phyloP scores from a whole-genome alignment of 2,888 invertebrate species.

The Parasteatoda lunata region DNA sequence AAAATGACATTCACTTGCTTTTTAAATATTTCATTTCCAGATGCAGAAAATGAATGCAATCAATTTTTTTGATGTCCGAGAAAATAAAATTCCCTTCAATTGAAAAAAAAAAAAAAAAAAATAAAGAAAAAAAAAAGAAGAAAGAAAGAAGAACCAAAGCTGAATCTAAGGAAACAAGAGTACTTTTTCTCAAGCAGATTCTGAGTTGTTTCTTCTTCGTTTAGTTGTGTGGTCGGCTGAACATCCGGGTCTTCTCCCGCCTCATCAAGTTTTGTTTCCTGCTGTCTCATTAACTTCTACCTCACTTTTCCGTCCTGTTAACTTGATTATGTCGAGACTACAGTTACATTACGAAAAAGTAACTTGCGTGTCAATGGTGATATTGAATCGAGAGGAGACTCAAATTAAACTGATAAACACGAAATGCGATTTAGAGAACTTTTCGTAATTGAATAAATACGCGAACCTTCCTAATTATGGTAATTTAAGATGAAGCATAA shows the following conservation, averaged over 20 bases:
- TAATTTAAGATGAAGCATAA: too few species aligned
- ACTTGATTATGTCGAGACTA: constrained; percentile 36
- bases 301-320: constrained; percentile 35
- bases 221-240: constrained; percentile 29
- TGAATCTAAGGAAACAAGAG: too few species aligned
- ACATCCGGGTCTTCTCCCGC: constrained; percentile 20
- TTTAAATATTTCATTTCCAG: too few species aligned
- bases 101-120: too few species aligned
- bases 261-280: constrained; percentile 56
- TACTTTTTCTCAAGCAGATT: neutral
- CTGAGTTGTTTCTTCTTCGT: constrained; percentile 10
- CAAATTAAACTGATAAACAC: neutral
- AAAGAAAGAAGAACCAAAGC: too few species aligned
- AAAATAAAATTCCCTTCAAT: too few species aligned
- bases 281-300: constrained; percentile 59
- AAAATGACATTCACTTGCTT: too few species aligned
- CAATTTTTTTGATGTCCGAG: too few species aligned
- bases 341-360: constrained; percentile 33
- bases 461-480: neutral
- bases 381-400: constrained; percentile 18
- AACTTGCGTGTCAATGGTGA: constrained; percentile 15
- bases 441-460: constrained; percentile 1
- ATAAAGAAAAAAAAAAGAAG: too few species aligned
- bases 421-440: neutral
- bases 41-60: too few species aligned